Base-by-base conservation (phyloP, 2,113 vertebrate species). In the Oceanodroma tethys region DNA sequence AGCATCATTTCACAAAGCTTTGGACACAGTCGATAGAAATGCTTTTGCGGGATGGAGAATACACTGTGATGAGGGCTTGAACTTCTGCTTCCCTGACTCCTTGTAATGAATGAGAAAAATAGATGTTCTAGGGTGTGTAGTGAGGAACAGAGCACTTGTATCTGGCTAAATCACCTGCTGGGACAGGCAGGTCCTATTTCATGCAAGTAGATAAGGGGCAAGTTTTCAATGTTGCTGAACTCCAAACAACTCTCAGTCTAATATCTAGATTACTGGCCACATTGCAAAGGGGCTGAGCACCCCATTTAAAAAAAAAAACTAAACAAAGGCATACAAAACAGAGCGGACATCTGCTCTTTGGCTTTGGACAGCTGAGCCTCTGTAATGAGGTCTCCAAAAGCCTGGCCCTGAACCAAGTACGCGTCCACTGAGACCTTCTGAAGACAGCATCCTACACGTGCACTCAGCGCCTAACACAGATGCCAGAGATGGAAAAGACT, bases 381-480 rank as follows among this genome's bases (percentile, higher is more conserved):
- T 22, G 8, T 4, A 29, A 34, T 1, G 43, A 93, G 27, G 21
- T 72, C 66, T 48, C 38, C 8, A 4, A 67, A 87, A 82, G 16
- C 13, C 88, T 71, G 60, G 10, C 78, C 72, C 45, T 70, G 30
- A n/a, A 78, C 30, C 30, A 74, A 65, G 42, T 25, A 34, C 0
- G 0, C 25, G 38, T 7, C 22, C 43, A 19, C 45, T 3, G 73
- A 59, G 26, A 40, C 17, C 26, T 81, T 53, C 63, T 55, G 78
- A 72, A 81, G n/a, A 62, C 40, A 81, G 55, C 0, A 0, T 18
- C 86, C 73, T 71, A 26, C 60, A 32, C 0, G 0, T 16, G 59
- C 36, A 5, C 17, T 43, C 16, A 42, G 17, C 2, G 2, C 15
- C 66, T 43, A 48, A 2, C 22, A 22, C 62, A 68, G 70, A 34